Percentiles rank a stretch among this genome's conserved stretches.
phyloP scores from a whole-genome alignment of 2,888 invertebrate species.

The Polydrusus tereticollis region DNA sequence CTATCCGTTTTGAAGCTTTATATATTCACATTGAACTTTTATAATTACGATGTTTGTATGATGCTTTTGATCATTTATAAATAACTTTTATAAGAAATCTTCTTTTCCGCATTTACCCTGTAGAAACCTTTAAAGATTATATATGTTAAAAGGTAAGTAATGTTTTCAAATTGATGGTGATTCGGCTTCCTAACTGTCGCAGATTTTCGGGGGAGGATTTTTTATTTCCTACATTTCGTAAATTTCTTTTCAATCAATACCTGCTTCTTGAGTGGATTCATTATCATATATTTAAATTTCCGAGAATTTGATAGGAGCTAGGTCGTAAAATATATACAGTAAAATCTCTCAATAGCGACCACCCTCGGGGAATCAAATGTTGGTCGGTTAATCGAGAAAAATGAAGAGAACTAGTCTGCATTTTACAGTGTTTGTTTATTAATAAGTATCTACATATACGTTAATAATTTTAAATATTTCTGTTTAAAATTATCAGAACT shows the following conservation, averaged over 20 bases:
- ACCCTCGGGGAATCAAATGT: no score
- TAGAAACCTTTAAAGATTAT: background rate
- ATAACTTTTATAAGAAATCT: no score
- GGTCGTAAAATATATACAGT: background rate
- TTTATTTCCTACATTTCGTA: slow-evolving; percentile 6
- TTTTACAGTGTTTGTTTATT: background rate
- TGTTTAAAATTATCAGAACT: background rate
- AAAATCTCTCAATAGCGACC: no score
- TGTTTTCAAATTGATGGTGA: slow-evolving; percentile 16
- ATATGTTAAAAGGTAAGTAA: slow-evolving; percentile 12
- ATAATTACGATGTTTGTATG: no score
- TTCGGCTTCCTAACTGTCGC: slow-evolving; percentile 7
- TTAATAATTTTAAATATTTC: no score
- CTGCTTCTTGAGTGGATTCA: background rate
- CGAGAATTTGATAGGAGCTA: background rate
- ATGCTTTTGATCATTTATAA: no score
- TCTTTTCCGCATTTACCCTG: background rate
- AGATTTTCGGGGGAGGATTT: slow-evolving; percentile 22
- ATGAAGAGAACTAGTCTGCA: no score
- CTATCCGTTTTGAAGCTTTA: no score
- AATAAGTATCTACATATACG: no score
- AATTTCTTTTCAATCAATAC: slow-evolving; percentile 13
- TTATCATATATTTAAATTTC: slow-evolving; percentile 30
- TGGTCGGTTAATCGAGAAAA: no score
- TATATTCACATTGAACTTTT: no score